Evolutionary conservation across 2,888 invertebrate genomes (phyloP).

Genomic region (Crepidodera aurea): DNA sequence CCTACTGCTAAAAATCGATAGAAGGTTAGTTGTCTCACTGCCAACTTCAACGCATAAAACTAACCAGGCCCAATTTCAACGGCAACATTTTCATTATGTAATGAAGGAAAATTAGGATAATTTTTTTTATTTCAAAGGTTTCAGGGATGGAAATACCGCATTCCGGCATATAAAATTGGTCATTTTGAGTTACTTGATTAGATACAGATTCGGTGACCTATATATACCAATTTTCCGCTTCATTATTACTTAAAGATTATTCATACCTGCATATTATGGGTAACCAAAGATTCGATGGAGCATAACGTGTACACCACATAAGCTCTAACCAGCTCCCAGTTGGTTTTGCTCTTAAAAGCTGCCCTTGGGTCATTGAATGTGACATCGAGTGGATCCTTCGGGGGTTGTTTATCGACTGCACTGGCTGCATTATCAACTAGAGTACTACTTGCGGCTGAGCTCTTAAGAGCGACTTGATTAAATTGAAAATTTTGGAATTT

Average conservation of each 20-base stretch:
- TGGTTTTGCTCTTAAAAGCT: slow-evolving; percentile 96
- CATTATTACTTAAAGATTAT: background rate
- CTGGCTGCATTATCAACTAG: slow-evolving; percentile 38
- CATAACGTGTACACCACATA: slow-evolving; percentile 93
- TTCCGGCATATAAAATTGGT: no score
- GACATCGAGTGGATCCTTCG: slow-evolving; percentile 70
- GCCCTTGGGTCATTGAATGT: slow-evolving; percentile 88
- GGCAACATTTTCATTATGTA: background rate
- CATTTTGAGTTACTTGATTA: background rate
- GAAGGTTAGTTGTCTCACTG: slow-evolving; percentile 27
- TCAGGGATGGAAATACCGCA: no score
- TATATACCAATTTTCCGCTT: background rate
- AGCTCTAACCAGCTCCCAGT: slow-evolving; percentile 88
- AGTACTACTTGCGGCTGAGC: slow-evolving; percentile 66
- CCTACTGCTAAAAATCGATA: slow-evolving; percentile 26
- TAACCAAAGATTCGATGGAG: slow-evolving; percentile 85
- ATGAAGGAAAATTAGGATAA: background rate
- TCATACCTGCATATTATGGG: slow-evolving; percentile 91
- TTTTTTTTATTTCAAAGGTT: background rate
- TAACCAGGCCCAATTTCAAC: slow-evolving; percentile 17
- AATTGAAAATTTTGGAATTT: slow-evolving; percentile 48
- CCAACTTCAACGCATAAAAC: slow-evolving; percentile 35
- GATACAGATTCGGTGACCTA: background rate
- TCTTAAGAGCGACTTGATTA: slow-evolving; percentile 56
- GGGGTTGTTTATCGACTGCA: slow-evolving; percentile 41